Base-by-base conservation (phyloP, 2,888 invertebrate genomes). In the Hirtodrosophila cameraria region DNA sequence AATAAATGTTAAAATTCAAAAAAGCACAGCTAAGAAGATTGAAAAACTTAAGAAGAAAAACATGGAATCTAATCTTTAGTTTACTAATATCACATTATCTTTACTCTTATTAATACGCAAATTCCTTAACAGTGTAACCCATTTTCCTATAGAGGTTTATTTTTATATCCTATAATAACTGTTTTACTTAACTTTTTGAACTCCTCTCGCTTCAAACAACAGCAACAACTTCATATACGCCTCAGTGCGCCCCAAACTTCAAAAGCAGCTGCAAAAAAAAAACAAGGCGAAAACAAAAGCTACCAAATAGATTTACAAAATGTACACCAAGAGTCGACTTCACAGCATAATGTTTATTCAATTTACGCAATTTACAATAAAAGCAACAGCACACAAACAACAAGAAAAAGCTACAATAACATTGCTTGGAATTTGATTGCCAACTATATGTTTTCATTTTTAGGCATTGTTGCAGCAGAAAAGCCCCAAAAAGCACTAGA, bases 281-380 rank as follows among this genome's bases (percentile, higher is more conserved):
- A 31, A 31, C 49, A 43, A 48, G 48, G 9, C 50, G 31, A 62
- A 58, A 49, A 70, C 62, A 68, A 73, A 50, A 55, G 41, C 73
- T 65, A 38, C 58, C 57, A 54, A 65, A 52, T 48, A 55, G 66
- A 75, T 75, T 66, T 70, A 76, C 65, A 82, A 76, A 76, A 72
- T 81, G 61, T 68, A 74, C 39, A 55, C 33, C 64, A 11, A 57
- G 28, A 54, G 54, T 54, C 79, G 39, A 41, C 57, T 66, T 45
- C 75, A 54, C 31, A 83, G 77, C 80, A 87, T 77, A 75, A 84
- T 84, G 66, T 74, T 78, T 80, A 84, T 75, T 71, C 78, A 85
- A 84, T 85, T 85, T 85, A 87, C 85, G 85, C 85, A 85, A 85
- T 87, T 86, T 81, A 58, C 68, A 70, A 59, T 33, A 33, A 52